Base-by-base conservation (phyloP, 2,113 vertebrate species). In the Rhinogobius similis region DNA sequence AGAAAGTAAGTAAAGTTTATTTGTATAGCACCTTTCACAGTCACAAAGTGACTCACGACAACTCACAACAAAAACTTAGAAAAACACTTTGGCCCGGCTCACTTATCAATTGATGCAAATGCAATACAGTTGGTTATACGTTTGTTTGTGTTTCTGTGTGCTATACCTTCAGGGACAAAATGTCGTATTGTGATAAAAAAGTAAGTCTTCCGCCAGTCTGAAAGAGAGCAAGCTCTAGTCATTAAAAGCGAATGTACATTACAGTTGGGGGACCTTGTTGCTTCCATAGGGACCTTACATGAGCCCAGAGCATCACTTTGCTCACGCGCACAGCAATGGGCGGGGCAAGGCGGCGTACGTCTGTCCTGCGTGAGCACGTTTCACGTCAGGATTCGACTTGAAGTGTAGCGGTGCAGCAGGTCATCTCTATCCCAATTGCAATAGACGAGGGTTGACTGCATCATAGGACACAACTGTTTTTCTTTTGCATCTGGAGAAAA, bases 291-390 rank as follows among this genome's bases (percentile, higher is more conserved):
- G 58, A 61, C 29, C 29, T 36, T 20, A 61, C 58, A 38, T 36
- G 13, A n/a, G 27, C 58, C 29, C 16, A 32, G 21, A 24, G 29
- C 13, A 44, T 13, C 52, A 36, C 67, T 43, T 0, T n/a, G 10
- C 72, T 9, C 64, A 32, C 21, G 5, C 61, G 10, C 68, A 21
- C 52, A 32, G 5, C 32, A 29, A 70, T 73, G 86, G 86, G 88
- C 76, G 86, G 83, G 27, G 66, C 77, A 4, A 66, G 23, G 48
- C 44, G 2, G 69, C 75, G 65, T 5, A 58, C 39, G 29, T 46
- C 59, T 50, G 38, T 58, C 41, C 68, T 11, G 68, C 1, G 76
- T 79, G 84, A 78, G 79, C 77, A 82, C 84, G 82, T 72, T 71
- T 39, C 65, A 32, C 66, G 82, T 75, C 43, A 64, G 76, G 68